phyloP scores from a whole-genome alignment of 2,888 invertebrate genomes.

The Drosophila leonis region DNA sequence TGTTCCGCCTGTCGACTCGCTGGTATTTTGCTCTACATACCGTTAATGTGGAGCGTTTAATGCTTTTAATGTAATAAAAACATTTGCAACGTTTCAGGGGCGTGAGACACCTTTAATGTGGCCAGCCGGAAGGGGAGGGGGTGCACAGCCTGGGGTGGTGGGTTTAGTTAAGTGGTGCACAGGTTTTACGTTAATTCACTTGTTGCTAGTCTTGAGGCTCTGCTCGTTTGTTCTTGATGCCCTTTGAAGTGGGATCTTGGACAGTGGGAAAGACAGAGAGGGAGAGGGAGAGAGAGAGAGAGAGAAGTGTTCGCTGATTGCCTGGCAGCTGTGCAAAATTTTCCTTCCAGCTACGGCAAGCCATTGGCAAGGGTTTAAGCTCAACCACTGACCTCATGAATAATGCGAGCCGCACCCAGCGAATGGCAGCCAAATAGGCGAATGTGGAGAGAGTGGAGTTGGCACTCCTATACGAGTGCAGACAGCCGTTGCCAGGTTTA shows the following conservation, averaged over 20 bases:
- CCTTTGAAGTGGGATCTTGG: conserved; percentile 52
- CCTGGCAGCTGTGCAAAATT: conserved; percentile 50
- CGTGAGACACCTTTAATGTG: conserved; percentile 49
- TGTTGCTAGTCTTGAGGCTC: conserved; percentile 55
- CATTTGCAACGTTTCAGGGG: conserved; percentile 74
- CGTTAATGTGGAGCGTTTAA: conserved; percentile 72
- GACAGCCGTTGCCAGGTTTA: conserved; percentile 63
- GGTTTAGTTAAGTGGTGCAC: conserved; percentile 22
- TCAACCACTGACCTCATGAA: conserved; percentile 65
- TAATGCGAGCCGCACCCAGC: conserved; percentile 61
- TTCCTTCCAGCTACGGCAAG: conserved; percentile 7
- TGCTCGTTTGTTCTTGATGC: conserved; percentile 30
- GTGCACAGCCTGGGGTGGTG: neutral
- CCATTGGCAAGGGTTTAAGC: conserved; percentile 32
- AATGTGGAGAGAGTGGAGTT: conserved; percentile 15
- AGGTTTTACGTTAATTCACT: conserved; percentile 57
- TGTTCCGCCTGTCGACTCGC: conserved; percentile 38
- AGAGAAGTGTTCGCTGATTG: conserved; percentile 34
- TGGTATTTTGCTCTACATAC: conserved; percentile 74
- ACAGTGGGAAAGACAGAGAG: neutral
- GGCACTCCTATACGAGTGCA: conserved; percentile 64
- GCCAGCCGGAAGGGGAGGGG: neutral
- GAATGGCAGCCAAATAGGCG: conserved; percentile 13
- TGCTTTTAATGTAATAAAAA: conserved; percentile 82
- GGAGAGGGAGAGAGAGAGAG: neutral